Base-by-base conservation (phyloP, 1,140 invertebrate species). In the Eupristina koningsbergeri region DNA sequence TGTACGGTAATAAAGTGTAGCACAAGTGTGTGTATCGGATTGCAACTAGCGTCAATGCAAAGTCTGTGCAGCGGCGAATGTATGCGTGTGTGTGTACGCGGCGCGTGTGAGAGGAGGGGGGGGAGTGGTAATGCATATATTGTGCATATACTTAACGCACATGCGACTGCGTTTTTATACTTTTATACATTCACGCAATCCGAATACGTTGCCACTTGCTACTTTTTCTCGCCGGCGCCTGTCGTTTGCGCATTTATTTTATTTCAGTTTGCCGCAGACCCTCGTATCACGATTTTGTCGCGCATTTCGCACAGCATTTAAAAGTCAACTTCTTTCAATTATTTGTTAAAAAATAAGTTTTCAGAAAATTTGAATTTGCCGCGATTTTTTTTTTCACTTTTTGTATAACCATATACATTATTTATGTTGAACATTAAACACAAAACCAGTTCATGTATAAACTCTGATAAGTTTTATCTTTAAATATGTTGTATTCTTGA, bases 251-350 rank as follows among this genome's bases (percentile, higher is more conserved):
- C 58, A 31, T 53, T 73, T 80, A 5, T 73, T 61, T 36, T 41
- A 58, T 31, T 78, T 87, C 80, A 88, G 87, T 88, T 53, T 45
- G 76, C 83, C 86, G 80, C 76, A 73, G 79, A 82, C 75, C 75
- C 77, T 87, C 85, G 85, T 79, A 80, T 71, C 77, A 85, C 63
- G 79, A 85, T 82, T 84, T 81, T 76, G 64, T 53, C 73, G 50
- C 45, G 39, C 39, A 29, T 36, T 78, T 61, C 3, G 58, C 58
- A 53, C 58, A 63, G 26, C 26, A 8, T 2, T 50, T 76, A 5
- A n/a, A 58, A 58, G 5, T 26, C 3, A 58, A 22, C 9, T 26
- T 58, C 19, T 45, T 45, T 11, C 41, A 45, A 45, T 45, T 11
- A 45, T 45, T n/a, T n/a, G n/a, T n/a, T n/a, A n/a, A n/a, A n/a